Base-by-base conservation (phyloP, 2,113 vertebrate genomes). In the Corapipo altera region DNA sequence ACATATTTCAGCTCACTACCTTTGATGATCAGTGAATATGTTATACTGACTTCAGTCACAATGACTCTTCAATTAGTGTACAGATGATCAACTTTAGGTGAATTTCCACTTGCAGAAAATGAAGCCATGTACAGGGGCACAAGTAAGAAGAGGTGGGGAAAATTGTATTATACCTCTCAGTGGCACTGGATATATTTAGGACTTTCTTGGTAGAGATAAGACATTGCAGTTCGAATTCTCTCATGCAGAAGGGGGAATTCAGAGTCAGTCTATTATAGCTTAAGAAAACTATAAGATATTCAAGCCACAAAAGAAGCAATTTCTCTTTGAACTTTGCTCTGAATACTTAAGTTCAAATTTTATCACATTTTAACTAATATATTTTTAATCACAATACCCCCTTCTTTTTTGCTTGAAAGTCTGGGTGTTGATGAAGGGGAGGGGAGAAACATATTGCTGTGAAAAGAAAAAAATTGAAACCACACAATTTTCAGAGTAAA, bases 311-410 rank as follows among this genome's bases (percentile, higher is more conserved):
- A 49, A 44, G 4, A 49, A 2, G 6, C 7, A 74, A 26, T 74
- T 77, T 92, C 8, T 55, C 17, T 81, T 95, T 81, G 64, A 66
- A 81, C 20, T 83, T 73, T 41, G 7, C 16, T 79, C 54, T n/a
- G 15, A 76, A 51, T 61, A 21, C 27, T 73, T 1, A 80, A 70
- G 61, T 80, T 80, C 7, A 73, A 65, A 49, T 61, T 28, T 22
- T 57, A 26, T 24, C 0, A 17, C 43, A 27, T 82, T 85, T 95
- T 75, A 30, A 24, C 6, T 79, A 75, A 28, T 26, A 37, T 3
- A 4, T 32, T n/a, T 3, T 32, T 78, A 15, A 35, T 24, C 21
- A 55, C 1, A 57, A 5, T 1, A 1, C 1, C 0, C 1, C 3
- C 49, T 26, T 27, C 17, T 66, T 87, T 67, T 82, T 73, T 79